Conservation (phyloP, 2,888 invertebrate species). For the Phymatocera aterrima region DNA sequence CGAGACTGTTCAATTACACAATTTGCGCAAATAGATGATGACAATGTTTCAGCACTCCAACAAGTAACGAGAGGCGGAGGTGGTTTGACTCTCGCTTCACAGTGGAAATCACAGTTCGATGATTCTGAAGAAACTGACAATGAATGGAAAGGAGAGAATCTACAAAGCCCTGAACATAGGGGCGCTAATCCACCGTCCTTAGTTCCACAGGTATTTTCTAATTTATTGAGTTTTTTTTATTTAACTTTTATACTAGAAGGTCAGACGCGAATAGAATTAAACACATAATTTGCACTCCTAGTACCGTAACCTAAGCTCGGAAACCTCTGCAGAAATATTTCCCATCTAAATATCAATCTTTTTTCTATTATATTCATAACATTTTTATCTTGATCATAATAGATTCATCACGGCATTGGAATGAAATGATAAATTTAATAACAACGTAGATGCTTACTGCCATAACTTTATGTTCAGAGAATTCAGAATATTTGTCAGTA, state of each 20-base stretch:
- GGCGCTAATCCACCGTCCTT: conserved; percentile 63
- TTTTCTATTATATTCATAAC: neutral
- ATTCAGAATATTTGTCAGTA: neutral
- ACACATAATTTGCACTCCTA: conserved; percentile 3
- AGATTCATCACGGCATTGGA: too few relatives aligned
- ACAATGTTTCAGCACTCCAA: conserved; percentile 91
- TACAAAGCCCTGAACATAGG: conserved; percentile 75
- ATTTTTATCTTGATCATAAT: too few relatives aligned
- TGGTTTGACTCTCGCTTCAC: conserved; percentile 90
- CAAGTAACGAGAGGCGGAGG: conserved; percentile 94
- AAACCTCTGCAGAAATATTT: neutral
- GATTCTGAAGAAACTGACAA: conserved; percentile 97
- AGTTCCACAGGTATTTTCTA: conserved; percentile 66
- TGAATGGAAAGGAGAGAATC: conserved; percentile 91
- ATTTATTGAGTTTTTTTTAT: neutral
- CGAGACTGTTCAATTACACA: conserved; percentile 92
- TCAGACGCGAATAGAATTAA: conserved; percentile 52
- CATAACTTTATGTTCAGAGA: neutral
- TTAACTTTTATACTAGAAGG: conserved; percentile 20
- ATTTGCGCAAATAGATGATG: conserved; percentile 95
- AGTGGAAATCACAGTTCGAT: conserved; percentile 97
- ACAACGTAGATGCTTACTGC: neutral
- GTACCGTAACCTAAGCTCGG: conserved; percentile 34
- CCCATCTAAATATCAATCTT: neutral
- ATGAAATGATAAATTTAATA: too few relatives aligned